Evolutionary conservation across 2,113 vertebrate genomes (phyloP), one percentile per base, ranked within the genome.

Genomic region (Pica pica): DNA sequence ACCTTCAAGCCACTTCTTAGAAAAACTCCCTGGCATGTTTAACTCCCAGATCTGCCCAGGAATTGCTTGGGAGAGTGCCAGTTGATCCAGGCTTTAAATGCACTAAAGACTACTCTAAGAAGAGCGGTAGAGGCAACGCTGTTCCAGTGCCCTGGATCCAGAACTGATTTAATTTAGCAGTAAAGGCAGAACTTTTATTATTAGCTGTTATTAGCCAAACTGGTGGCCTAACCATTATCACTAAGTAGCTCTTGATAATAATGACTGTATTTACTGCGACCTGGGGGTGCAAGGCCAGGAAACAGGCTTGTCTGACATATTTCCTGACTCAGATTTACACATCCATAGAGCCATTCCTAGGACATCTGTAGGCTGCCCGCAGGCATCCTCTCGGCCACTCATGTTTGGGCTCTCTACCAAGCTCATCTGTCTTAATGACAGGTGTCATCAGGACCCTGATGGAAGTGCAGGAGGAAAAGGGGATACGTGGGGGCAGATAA

Each of bases 271-370:
- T 91, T 85, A 60, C 78, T 68, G 52, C 0, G 15, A 94, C 94
- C 89, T 63, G 49, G 70, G 64, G 76, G 95, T 94, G 64, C 76
- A 87, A 94, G 94, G 95, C 89, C 94, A 96, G 96, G 96, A 96
- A 97, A 94, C 95, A 96, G 95, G 76, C 60, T 95, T 89, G 89
- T 94, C 90, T 90, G 89, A 87, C 94, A 67, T 67, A 52, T 92
- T 97, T 97, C 95, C 95, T 95, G 94, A 17, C 76, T 86, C 68
- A 59, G 64, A 52, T 93, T 90, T 86, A 75, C 60, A 64, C 80
- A 92, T 55, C 89, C 71, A 86, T 26, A 18, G 10, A 65, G 30
- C 79, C 90, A 77, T 88, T 89, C 64, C 86, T 89, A 24, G 86
- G 89, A 69, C 77, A 95, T 78, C 89, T 94, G 93, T 86, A 35